Base-by-base conservation (phyloP, 2,113 vertebrate genomes). In the Fregata magnificens region DNA sequence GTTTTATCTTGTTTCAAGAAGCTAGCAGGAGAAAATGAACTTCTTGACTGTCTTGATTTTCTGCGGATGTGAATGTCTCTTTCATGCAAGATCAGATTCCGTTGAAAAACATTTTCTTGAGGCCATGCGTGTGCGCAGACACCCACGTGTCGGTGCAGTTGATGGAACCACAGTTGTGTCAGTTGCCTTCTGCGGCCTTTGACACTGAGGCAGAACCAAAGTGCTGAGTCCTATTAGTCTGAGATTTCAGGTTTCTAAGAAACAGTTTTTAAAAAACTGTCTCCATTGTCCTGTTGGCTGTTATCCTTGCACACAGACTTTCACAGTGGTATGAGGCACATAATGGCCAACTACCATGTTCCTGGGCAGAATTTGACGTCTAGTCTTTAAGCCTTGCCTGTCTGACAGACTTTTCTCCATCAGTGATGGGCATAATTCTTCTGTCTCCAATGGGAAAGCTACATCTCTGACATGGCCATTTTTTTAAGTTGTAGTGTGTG, bases 111-210 rank as follows among this genome's bases (percentile, higher is more conserved):
- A 0, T 58, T 90, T 82, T 72, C 56, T 71, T 66, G 65, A 71
- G 61, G 47, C 47, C 2, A 1, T 1, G 3, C 3, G 3, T 49
- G 52, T 9, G 32, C 5, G 15, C 18, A 4, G 24, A 36, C 31
- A 52, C 21, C 59, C 65, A 52, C 1, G 2, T 61, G 42, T 82
- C 16, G 16, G 12, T 44, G 55, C 5, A 1, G 31, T 26, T 84
- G 25, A 58, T 62, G 31, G 65, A 88, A 70, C 22, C 91, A 59
- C 45, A 29, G 18, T 61, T 91, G 24, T 7, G 42, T 78, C 52
- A 36, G 19, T 59, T 87, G 19, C 34, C 24, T 90, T 61, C 65
- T 90, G 12, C 76, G 86, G 45, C 55, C 21, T 49, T 79, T 49
- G 31, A 16, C n/a, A 29, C 38, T 74, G 61, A 74, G 55, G 17